phyloP scores from a whole-genome alignment of 2,113 vertebrate species.

The Microtus oregoni region DNA sequence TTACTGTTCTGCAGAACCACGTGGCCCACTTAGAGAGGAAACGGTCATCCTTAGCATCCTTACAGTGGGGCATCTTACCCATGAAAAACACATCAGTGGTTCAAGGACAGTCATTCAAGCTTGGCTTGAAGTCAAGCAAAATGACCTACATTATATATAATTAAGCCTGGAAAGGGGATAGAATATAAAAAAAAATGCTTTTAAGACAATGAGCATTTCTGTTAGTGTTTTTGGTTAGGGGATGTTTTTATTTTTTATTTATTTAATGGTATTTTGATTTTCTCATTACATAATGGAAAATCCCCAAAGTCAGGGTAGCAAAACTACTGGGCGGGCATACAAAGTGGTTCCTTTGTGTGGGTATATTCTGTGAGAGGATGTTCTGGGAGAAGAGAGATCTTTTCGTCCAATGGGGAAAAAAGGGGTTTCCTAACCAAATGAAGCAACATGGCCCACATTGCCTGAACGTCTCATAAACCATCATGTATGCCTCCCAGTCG shows the following conservation, averaged over 20 bases:
- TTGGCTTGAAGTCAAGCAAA: slow-evolving; percentile 50
- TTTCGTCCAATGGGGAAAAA: not conserved
- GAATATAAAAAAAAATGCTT: slow-evolving; percentile 31
- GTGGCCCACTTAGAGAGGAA: not conserved
- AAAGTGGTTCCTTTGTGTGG: not conserved
- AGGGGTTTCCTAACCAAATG: not conserved
- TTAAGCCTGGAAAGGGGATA: slow-evolving; percentile 40
- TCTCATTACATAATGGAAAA: not conserved
- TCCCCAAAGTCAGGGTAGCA: not conserved
- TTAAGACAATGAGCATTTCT: slow-evolving; percentile 37
- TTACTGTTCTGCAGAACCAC: not conserved
- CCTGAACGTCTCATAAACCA: not conserved
- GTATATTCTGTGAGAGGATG: not conserved
- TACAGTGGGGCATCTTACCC: not conserved
- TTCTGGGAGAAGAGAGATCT: not conserved
- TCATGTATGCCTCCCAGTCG: not conserved
- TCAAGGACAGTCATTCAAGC: slow-evolving; percentile 5
- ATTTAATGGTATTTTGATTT: not conserved
- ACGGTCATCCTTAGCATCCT: not conserved
- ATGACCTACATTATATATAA: slow-evolving; percentile 61
- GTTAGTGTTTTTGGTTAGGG: not conserved
- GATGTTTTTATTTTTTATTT: not conserved
- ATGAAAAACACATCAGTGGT: not conserved
- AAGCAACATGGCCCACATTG: not conserved
- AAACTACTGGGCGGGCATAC: not conserved